phyloP scores from a whole-genome alignment of 2,113 vertebrate genomes.

The Rhinichthys klamathensis region DNA sequence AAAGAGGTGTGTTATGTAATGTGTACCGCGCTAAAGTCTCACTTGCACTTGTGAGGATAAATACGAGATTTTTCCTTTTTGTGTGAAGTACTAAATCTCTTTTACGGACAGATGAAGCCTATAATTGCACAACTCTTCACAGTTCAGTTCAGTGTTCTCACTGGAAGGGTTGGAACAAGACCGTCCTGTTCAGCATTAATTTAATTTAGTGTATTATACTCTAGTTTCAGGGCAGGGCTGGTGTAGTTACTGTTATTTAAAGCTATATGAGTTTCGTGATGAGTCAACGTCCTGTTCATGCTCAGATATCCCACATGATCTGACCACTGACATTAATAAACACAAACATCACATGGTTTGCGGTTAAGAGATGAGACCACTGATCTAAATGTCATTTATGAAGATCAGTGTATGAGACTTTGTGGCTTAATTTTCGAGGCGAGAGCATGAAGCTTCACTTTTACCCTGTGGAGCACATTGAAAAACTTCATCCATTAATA shows the following conservation, averaged over 20 bases:
- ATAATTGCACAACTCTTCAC: not conserved
- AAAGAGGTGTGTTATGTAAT: too few relatives aligned
- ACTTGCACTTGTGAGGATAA: too few relatives aligned
- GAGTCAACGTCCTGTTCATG: conserved; percentile 18
- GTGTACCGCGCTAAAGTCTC: too few relatives aligned
- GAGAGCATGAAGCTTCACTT: not conserved
- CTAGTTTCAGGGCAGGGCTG: conserved; percentile 31
- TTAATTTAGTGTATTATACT: not conserved
- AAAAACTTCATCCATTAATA: too few relatives aligned
- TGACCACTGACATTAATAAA: conserved; percentile 21
- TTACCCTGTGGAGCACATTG: too few relatives aligned
- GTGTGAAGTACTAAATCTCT: not conserved
- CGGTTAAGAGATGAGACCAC: not conserved
- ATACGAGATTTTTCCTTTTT: not conserved
- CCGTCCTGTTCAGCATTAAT: conserved; percentile 7
- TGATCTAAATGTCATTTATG: not conserved
- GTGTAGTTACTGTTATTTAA: not conserved
- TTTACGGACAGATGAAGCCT: too few relatives aligned
- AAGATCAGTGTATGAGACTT: too few relatives aligned
- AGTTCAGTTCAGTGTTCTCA: not conserved
- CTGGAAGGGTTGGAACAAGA: not conserved
- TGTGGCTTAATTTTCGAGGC: not conserved
- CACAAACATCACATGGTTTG: not conserved
- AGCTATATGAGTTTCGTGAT: not conserved
- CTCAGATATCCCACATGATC: not conserved